These are phyloP conservation scores for Pollicipes pollicipes DNA, from an alignment of 1,140 invertebrate genomes.

Conservation along the genomic window DNA sequence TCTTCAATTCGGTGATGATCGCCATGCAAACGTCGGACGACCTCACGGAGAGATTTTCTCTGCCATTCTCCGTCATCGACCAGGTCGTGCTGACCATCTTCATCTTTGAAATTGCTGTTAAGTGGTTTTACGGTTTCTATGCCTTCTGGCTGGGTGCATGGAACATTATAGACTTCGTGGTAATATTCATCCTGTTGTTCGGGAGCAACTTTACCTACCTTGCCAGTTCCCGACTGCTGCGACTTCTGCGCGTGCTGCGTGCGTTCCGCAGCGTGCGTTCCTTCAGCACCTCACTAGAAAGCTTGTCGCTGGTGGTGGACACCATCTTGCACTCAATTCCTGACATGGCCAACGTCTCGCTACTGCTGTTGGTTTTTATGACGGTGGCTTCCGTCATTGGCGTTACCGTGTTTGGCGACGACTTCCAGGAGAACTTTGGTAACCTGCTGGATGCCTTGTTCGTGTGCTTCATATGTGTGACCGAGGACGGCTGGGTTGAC, in stretches of 20 bases:
- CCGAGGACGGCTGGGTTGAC: conserved; percentile 21
- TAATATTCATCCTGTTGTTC: conserved; percentile 18
- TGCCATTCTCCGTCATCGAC: conserved; percentile 14
- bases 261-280: conserved; percentile 21
- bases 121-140: conserved; percentile 23
- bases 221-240: conserved; percentile 12
- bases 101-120: conserved; percentile 21
- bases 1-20: conserved; percentile 19
- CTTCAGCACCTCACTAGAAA: conserved; percentile 16
- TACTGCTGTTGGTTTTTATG: conserved; percentile 21
- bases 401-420: conserved; percentile 18
- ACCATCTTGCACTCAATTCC: conserved; percentile 21
- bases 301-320: conserved; percentile 16
- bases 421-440: conserved; percentile 16
- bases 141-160: conserved; percentile 22
- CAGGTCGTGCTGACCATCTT: conserved; percentile 19
- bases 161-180: conserved; percentile 23
- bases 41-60: conserved; percentile 5
- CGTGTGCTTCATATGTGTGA: conserved; percentile 21
- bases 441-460: conserved; percentile 19
- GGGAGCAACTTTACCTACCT: conserved; percentile 9
- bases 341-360: conserved; percentile 22
- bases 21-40: conserved; percentile 14
- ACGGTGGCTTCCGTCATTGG: conserved; percentile 19
- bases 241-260: conserved; percentile 20